Conservation (phyloP, 1,140 invertebrate genomes). For the Aphis craccivora region DNA sequence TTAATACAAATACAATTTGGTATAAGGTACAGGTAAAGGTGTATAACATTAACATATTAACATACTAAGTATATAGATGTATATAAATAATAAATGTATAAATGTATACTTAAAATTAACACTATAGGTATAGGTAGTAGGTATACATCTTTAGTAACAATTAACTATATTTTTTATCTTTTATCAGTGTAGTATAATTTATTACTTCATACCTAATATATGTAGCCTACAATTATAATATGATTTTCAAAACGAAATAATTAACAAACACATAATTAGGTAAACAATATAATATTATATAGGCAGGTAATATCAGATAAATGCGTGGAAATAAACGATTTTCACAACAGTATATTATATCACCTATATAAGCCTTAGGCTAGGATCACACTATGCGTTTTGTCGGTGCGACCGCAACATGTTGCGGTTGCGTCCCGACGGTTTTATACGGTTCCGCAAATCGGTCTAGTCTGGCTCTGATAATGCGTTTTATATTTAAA, state of each 20-base stretch:
- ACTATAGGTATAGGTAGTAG: neutral
- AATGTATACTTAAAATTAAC: neutral
- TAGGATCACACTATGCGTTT: too few relatives aligned
- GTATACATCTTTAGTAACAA: neutral
- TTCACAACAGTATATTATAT: neutral
- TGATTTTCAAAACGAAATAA: neutral
- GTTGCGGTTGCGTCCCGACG: too few relatives aligned
- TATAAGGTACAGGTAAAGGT: neutral
- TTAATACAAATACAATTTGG: slow-evolving; percentile 6
- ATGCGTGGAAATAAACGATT: neutral
- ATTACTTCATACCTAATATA: neutral
- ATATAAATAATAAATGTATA: neutral
- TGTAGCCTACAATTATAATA: neutral
- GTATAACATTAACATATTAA: neutral
- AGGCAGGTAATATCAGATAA: neutral
- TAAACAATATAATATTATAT: neutral
- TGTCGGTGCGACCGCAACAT: too few relatives aligned
- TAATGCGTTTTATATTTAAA: too few relatives aligned
- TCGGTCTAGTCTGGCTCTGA: too few relatives aligned
- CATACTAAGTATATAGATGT: neutral
- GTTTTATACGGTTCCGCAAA: too few relatives aligned
- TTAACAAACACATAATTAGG: neutral
- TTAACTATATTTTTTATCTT: neutral
- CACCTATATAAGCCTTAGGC: too few relatives aligned
- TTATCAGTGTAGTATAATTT: neutral